Evolutionary conservation across 1,140 invertebrate genomes (phyloP).

Genomic region (Plodia interpunctella): DNA sequence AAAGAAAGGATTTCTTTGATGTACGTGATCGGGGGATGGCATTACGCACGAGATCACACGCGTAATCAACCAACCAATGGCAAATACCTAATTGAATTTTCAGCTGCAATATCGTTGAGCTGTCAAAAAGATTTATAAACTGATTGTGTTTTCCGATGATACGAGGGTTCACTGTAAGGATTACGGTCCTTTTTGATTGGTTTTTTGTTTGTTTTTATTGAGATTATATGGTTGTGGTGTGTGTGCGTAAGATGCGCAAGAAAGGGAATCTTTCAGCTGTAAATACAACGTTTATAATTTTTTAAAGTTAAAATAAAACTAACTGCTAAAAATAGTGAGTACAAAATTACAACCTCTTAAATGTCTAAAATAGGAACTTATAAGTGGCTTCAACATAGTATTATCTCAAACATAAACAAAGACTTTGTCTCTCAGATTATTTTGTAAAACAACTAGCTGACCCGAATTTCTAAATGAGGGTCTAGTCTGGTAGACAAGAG

Average conservation of each 20-base stretch:
- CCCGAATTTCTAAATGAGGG: constrained; percentile 31
- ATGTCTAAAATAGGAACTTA: too few relatives aligned
- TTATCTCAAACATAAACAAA: constrained; percentile 1
- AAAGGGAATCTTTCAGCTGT: too few relatives aligned
- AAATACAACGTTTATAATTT: too few relatives aligned
- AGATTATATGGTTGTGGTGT: background rate
- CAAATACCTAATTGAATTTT: constrained; percentile 65
- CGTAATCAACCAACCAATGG: constrained; percentile 41
- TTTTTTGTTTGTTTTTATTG: background rate
- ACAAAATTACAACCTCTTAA: too few relatives aligned
- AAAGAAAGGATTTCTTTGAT: constrained; percentile 35
- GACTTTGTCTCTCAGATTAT: constrained; percentile 18
- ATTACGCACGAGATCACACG: constrained; percentile 36
- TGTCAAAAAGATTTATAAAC: constrained; percentile 6
- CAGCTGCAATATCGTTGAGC: constrained; percentile 44
- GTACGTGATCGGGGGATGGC: constrained; percentile 37
- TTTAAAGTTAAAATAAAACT: too few relatives aligned
- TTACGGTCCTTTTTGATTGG: background rate
- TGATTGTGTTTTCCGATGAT: constrained; percentile 4
- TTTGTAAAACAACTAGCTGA: constrained; percentile 33
- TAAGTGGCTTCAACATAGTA: background rate
- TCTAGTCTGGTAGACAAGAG: constrained; percentile 27
- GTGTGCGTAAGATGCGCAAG: too few relatives aligned
- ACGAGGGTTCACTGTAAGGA: constrained; percentile 10
- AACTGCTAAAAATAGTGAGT: too few relatives aligned